These are phyloP conservation scores for Vultur gryphus DNA, from an alignment of 2,797 vertebrate genomes.

Conservation along the genomic window DNA sequence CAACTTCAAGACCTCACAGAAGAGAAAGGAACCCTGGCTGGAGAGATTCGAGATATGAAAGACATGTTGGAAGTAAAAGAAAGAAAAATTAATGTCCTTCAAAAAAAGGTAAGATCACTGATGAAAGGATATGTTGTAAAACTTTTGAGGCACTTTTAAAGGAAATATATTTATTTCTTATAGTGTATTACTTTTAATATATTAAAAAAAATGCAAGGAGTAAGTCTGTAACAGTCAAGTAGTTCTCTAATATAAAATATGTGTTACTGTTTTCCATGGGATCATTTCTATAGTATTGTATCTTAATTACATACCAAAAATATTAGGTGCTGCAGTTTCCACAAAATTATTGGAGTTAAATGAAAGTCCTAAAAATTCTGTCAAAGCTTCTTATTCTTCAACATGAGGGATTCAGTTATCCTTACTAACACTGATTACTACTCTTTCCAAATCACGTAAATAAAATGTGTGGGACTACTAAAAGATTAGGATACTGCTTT, in stretches of 20 bases:
- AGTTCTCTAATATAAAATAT: background rate
- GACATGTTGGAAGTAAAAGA: slow-evolving; percentile 99
- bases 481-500: background rate
- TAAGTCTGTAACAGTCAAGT: background rate
- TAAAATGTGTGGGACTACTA: background rate
- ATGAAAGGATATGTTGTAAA: background rate
- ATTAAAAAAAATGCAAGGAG: background rate
- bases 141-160: background rate
- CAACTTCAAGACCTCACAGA: slow-evolving; percentile 98
- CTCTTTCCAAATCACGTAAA: background rate
- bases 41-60: slow-evolving; percentile 98
- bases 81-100: slow-evolving; percentile 97
- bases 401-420: background rate
- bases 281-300: background rate
- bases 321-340: background rate
- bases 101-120: slow-evolving; percentile 88
- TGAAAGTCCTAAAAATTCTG: background rate
- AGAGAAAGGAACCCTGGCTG: slow-evolving; percentile 95
- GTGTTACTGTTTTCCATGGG: background rate
- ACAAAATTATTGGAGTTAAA: background rate
- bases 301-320: background rate
- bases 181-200: background rate
- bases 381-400: background rate
- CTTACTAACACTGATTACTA: background rate
- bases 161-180: background rate